Base-by-base conservation (phyloP, 1,140 invertebrate species). In the Cydia splendana region DNA sequence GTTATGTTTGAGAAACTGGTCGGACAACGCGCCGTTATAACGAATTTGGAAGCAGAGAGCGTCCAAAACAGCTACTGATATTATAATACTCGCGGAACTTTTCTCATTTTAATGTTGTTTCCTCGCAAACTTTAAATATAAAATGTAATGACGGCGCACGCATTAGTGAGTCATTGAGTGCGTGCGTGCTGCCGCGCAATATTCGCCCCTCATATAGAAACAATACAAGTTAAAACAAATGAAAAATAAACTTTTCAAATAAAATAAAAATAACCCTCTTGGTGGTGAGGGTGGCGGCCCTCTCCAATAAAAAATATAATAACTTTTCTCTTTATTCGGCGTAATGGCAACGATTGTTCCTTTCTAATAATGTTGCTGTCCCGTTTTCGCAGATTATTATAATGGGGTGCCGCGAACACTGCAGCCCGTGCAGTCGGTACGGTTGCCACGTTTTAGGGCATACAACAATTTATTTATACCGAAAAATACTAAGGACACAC, bases 221-320 rank as follows among this genome's bases (percentile, higher is more conserved):
- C 87, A 86, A 87, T 88, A 91, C 85, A 91, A 91, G 87, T 90
- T 91, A 90, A 90, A 91, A 90, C 91, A 93, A 93, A 91, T 89
- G 91, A 87, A 88, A 91, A 89, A 89, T 91, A 91, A 91, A 91
- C 90, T 93, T 91, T 93, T 91, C 87, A 87, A 91, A 93, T 91
- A 91, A 92, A 92, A 92, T 91, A 91, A 92, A 92, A 91, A 91
- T 93, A 93, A 91, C 89, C 91, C 88, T 90, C 90, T 88, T 90
- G 88, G 87, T 85, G 85, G 88, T 83, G 86, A 89, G 89, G 91
- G 88, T 88, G 89, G 89, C 86, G 84, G 87, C 89, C 87, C 89
- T 87, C 87, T 88, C 86, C 89, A 89, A 91, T 92, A 91, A 92
- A 92, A 92, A 92, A 92, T 92, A 92, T 91, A 92, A 92, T 92